These are phyloP conservation scores for Poeciliopsis prolifica DNA, from an alignment of 2,113 vertebrate genomes.

Conservation along the genomic window DNA sequence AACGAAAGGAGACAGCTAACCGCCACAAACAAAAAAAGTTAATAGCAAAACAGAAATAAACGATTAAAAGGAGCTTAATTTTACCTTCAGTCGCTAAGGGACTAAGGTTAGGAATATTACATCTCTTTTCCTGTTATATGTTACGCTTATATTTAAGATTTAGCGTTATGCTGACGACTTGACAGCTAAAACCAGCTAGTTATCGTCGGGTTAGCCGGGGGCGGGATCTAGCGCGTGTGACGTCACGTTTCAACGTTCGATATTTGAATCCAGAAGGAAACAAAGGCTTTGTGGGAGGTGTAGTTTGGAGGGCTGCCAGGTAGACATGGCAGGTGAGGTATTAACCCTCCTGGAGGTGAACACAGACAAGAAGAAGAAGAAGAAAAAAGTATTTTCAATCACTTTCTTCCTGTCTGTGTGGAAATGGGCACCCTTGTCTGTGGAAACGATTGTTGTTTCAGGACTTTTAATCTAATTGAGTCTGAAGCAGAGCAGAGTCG, in stretches of 20 bases:
- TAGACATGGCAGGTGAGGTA: conserved; percentile 40
- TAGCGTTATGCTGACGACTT: too few relatives aligned
- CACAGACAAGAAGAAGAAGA: neutral
- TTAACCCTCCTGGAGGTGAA: conserved; percentile 27
- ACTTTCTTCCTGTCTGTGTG: conserved; percentile 39
- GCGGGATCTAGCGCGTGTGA: too few relatives aligned
- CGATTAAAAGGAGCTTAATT: too few relatives aligned
- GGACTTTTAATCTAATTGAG: conserved; percentile 49
- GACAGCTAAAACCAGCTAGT: too few relatives aligned
- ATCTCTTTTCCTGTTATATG: too few relatives aligned
- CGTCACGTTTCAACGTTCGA: neutral
- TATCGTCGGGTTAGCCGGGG: too few relatives aligned
- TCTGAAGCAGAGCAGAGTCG: conserved; percentile 53
- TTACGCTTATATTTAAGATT: too few relatives aligned
- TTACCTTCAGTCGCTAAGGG: too few relatives aligned
- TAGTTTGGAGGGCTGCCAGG: conserved; percentile 66
- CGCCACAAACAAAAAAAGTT: too few relatives aligned
- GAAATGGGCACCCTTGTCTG: conserved; percentile 55
- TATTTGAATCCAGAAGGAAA: conserved; percentile 46
- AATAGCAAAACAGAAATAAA: too few relatives aligned
- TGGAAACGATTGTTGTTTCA: conserved; percentile 56
- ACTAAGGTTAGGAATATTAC: too few relatives aligned
- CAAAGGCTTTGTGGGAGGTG: conserved; percentile 63
- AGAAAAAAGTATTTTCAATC: conserved; percentile 17
- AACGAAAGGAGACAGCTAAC: too few relatives aligned